Percentiles rank a stretch among this genome's conserved stretches.
These are phyloP conservation scores for Holcopasites calliopsidis DNA, from an alignment of 1,140 invertebrate species.

Conservation along the genomic window DNA sequence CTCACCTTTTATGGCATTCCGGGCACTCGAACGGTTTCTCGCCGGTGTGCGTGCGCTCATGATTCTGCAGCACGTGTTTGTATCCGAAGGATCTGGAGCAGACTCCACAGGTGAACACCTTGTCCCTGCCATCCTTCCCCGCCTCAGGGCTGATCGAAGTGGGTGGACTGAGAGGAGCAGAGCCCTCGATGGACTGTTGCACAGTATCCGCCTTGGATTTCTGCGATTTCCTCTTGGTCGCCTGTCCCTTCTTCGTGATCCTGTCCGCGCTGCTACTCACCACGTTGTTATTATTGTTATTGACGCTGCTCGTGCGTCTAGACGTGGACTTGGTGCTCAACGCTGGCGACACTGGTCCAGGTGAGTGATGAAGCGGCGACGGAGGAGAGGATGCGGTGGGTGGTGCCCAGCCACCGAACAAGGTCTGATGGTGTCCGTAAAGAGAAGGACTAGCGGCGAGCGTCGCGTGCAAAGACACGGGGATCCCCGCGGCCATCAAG, in stretches of 20 bases:
- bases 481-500: conserved; percentile 79
- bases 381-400: conserved; percentile 70
- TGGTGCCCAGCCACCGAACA: conserved; percentile 79
- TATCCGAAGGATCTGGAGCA: conserved; percentile 94
- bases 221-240: conserved; percentile 67
- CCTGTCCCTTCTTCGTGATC: conserved; percentile 69
- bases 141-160: conserved; percentile 75
- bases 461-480: conserved; percentile 70
- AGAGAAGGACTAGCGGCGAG: conserved; percentile 71
- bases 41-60: conserved; percentile 97
- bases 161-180: conserved; percentile 75
- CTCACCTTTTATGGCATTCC: conserved; percentile 91
- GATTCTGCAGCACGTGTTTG: conserved; percentile 97
- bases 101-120: conserved; percentile 92
- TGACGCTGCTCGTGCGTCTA: conserved; percentile 66
- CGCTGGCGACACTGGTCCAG: conserved; percentile 70
- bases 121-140: conserved; percentile 83
- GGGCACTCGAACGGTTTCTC: conserved; percentile 98
- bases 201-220: conserved; percentile 68
- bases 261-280: conserved; percentile 76
- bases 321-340: conserved; percentile 66
- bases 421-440: conserved; percentile 79
- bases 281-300: conserved; percentile 73
- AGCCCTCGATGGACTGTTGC: conserved; percentile 68
- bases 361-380: conserved; percentile 66